Percentiles rank a stretch among this genome's conserved stretches.
Conservation (phyloP, 30 jellyfish, hydroid and myxozoan genomes). For the Morbakka virulenta region DNA sequence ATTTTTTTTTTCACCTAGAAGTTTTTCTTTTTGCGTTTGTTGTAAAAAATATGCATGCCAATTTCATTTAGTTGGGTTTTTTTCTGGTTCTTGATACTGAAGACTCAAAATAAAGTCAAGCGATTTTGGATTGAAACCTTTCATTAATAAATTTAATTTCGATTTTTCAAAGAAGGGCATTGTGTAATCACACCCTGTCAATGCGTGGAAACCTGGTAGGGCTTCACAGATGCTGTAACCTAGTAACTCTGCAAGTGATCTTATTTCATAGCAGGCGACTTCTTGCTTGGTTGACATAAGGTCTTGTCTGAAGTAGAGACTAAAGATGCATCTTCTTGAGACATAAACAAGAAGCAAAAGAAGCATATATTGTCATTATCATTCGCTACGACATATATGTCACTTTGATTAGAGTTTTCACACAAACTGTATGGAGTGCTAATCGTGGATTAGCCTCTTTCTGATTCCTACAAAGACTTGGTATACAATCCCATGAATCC, state of each 20-base stretch:
- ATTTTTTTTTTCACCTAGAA: constrained; percentile 1
- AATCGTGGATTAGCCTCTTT: constrained; percentile 36
- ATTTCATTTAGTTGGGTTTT: neutral
- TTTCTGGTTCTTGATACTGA: neutral
- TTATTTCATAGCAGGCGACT: too few relatives aligned
- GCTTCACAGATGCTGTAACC: too few relatives aligned
- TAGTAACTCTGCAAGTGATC: too few relatives aligned
- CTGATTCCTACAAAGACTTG: constrained; percentile 44
- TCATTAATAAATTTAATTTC: neutral
- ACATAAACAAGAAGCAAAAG: constrained; percentile 37
- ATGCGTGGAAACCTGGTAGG: too few relatives aligned
- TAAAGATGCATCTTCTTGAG: constrained; percentile 17
- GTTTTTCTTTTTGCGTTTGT: neutral
- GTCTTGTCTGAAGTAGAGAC: too few relatives aligned
- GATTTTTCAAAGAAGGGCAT: constrained; percentile 40
- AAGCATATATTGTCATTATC: constrained; percentile 25
- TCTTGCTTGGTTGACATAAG: too few relatives aligned
- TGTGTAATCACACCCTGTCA: too few relatives aligned
- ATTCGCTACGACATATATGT: constrained; percentile 30
- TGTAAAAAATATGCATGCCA: neutral
- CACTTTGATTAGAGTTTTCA: constrained; percentile 8
- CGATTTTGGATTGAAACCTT: neutral
- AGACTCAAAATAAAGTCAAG: constrained; percentile 4
- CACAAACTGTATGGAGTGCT: constrained; percentile 45
- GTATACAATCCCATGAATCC: constrained; percentile 34